phyloP scores from a whole-genome alignment of 2,113 vertebrate genomes.

The Eubucco bourcierii region DNA sequence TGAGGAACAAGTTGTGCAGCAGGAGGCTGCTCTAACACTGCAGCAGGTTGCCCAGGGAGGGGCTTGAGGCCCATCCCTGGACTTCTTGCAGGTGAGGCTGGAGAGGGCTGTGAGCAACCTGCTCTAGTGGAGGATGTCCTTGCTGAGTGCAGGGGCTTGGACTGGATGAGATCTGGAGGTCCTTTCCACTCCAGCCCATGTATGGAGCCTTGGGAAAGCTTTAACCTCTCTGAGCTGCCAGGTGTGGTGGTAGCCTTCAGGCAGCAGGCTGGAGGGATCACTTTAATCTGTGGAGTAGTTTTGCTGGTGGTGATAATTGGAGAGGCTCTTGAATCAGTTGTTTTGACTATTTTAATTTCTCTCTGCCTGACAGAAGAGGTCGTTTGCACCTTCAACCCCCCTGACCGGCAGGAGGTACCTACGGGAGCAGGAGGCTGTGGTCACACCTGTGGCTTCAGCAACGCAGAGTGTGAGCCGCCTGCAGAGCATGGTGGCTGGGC shows the following conservation, averaged over 20 bases:
- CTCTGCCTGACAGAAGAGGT: slow-evolving; percentile 75
- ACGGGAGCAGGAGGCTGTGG: slow-evolving; percentile 87
- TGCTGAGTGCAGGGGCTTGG: too few species aligned
- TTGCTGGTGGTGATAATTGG: not conserved
- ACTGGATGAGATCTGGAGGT: too few species aligned
- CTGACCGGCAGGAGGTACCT: slow-evolving; percentile 93
- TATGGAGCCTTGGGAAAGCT: not conserved
- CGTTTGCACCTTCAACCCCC: slow-evolving; percentile 93
- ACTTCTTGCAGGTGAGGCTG: too few species aligned
- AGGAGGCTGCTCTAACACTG: too few species aligned
- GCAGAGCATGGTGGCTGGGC: slow-evolving; percentile 89
- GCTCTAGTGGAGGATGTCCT: too few species aligned
- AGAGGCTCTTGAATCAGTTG: not conserved
- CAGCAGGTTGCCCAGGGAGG: too few species aligned
- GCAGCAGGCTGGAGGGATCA: rapidly evolving
- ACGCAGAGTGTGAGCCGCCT: slow-evolving; percentile 93
- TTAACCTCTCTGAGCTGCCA: not conserved
- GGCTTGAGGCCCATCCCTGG: too few species aligned
- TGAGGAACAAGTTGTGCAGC: too few species aligned
- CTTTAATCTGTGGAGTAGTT: not conserved
- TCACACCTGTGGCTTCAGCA: slow-evolving; percentile 93
- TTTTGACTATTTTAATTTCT: not conserved
- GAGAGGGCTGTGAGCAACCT: too few species aligned
- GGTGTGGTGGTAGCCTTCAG: not conserved
- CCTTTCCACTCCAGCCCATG: not conserved